Conservation (phyloP, 2,797 vertebrate species). For the Tragelaphus oryx region DNA sequence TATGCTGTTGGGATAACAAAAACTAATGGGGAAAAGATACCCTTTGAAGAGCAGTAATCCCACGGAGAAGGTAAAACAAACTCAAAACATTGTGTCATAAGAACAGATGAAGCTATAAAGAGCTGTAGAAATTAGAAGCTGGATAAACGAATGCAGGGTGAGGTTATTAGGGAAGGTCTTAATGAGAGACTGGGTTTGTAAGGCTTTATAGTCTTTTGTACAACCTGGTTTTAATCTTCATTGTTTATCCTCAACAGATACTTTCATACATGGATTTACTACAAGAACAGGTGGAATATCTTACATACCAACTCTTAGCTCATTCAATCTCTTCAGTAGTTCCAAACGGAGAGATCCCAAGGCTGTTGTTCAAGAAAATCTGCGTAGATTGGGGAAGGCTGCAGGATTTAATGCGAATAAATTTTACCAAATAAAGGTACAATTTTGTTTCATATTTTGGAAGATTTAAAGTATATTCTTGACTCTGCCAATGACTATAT, state of each 20-base stretch:
- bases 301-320: constrained; percentile 87
- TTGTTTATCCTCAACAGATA: constrained; percentile 71
- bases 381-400: constrained; percentile 84
- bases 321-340: constrained; percentile 93
- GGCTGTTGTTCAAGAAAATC: constrained; percentile 89
- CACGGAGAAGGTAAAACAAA: not conserved
- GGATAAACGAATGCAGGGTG: not conserved
- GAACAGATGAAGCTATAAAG: not conserved
- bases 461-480: constrained; percentile 27
- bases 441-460: constrained; percentile 30
- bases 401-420: constrained; percentile 88
- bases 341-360: constrained; percentile 86
- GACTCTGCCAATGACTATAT: not conserved
- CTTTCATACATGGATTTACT: constrained; percentile 93
- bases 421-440: constrained; percentile 89
- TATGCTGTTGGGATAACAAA: not conserved
- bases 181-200: not conserved
- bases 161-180: not conserved
- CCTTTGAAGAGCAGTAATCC: not conserved
- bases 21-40: not conserved
- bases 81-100: not conserved
- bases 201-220: not conserved
- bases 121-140: not conserved
- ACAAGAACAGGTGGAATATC: constrained; percentile 91
- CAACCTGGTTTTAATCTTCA: not conserved